Conservation (phyloP, 1,140 invertebrate species). For the Drosophila dunni region DNA sequence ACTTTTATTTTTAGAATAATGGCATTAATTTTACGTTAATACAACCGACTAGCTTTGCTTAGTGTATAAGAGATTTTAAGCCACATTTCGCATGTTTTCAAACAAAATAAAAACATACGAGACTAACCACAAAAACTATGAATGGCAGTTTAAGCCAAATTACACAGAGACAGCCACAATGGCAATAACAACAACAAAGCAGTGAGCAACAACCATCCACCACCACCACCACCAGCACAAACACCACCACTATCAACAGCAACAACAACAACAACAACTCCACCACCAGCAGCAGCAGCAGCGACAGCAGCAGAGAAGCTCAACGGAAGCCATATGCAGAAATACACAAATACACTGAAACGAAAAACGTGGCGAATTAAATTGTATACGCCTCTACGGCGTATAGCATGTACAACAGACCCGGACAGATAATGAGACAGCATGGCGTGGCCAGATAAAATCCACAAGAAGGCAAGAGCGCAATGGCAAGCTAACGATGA, state of each 20-base stretch:
- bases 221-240: background rate
- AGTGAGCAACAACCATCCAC: conserved; percentile 14
- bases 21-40: conserved; percentile 10
- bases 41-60: background rate
- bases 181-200: conserved; percentile 48
- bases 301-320: conserved; percentile 14
- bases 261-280: conserved; percentile 43
- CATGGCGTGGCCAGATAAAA: conserved; percentile 74
- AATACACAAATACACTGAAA: conserved; percentile 35
- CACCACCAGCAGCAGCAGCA: conserved; percentile 5
- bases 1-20: background rate
- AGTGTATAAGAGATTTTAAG: conserved; percentile 33
- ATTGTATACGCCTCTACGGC: conserved; percentile 58
- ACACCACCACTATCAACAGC: conserved; percentile 21
- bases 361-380: conserved; percentile 57
- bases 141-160: conserved; percentile 83
- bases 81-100: conserved; percentile 58
- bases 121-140: conserved; percentile 76
- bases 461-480: conserved; percentile 67
- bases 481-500: conserved; percentile 43
- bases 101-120: conserved; percentile 51
- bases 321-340: conserved; percentile 83
- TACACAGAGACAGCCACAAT: conserved; percentile 72
- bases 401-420: conserved; percentile 35
- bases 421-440: conserved; percentile 41